These are phyloP conservation scores for Eurystomus gularis DNA, from an alignment of 2,113 vertebrate genomes.

Conservation along the genomic window DNA sequence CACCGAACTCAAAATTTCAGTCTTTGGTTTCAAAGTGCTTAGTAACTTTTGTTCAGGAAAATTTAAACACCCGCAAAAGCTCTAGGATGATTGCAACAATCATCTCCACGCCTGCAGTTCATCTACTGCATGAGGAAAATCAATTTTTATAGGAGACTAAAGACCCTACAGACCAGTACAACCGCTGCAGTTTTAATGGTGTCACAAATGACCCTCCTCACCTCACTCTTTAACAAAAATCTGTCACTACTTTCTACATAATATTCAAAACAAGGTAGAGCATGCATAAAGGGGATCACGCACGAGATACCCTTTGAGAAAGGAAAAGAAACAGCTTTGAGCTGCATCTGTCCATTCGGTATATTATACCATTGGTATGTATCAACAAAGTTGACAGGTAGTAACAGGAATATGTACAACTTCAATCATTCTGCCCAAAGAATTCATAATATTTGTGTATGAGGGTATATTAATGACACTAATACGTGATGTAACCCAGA, in stretches of 20 bases:
- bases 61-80: background rate
- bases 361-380: too few species aligned
- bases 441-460: background rate
- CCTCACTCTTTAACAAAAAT: background rate
- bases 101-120: background rate
- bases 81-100: background rate
- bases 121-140: background rate
- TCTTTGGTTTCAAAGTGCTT: background rate
- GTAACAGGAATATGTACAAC: background rate
- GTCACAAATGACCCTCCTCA: background rate
- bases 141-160: background rate
- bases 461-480: background rate
- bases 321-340: background rate
- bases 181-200: background rate
- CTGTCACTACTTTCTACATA: background rate
- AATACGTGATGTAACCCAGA: too few species aligned
- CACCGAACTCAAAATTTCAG: background rate
- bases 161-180: background rate
- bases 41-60: background rate
- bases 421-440: background rate
- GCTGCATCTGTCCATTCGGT: background rate
- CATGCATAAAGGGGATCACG: background rate
- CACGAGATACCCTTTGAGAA: background rate
- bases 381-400: background rate
- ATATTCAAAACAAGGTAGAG: background rate